Evolutionary conservation across 2,888 invertebrate genomes (phyloP), one percentile per base, ranked within the genome.

Genomic region (Harpalus rufipes): DNA sequence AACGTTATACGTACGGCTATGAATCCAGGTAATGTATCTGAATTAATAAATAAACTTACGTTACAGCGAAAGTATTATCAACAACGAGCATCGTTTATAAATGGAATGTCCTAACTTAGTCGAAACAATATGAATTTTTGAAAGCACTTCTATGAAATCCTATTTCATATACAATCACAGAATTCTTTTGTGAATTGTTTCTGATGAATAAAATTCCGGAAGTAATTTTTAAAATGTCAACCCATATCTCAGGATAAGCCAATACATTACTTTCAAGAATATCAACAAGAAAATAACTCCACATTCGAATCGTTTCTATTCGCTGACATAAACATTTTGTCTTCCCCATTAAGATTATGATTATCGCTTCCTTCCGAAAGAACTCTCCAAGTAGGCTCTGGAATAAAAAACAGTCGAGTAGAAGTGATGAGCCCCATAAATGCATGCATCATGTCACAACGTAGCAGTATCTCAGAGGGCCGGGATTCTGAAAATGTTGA

Each of bases 291-390:
- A 56, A 78, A 78, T 78, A 56, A 78, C 78, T 58, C 58, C 56
- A 58, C 78, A 58, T 78, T 10, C 58, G 58, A 58, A 56, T 56
- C 68, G 32, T 59, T 16, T 14, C 10, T 51, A 51, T 51, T 51
- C 44, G 61, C 79, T 59, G 79, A 59, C 79, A 80, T 61, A 16
- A 25, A 51, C 51, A 74, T 44, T 74, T 74, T 14, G 51, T 74
- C 41, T 12, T 79, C 25, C 32, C 58, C 79, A 32, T 21, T 59
- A 51, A 16, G 56, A 80, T 61, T 80, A 80, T 80, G 59, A 80
- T 80, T 80, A 80, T 80, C 79, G 79, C 59, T 80, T 80, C 61
- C 61, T 80, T 80, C 79, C 79, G 79, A 80, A 59, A 16, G 79
- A 80, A 41, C 59, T 80, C 39, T 14, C 61, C 59, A 80, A 74